Evolutionary conservation across 2,888 invertebrate genomes (phyloP), one percentile per base, ranked within the genome.

Genomic region (Orthosia incerta): DNA sequence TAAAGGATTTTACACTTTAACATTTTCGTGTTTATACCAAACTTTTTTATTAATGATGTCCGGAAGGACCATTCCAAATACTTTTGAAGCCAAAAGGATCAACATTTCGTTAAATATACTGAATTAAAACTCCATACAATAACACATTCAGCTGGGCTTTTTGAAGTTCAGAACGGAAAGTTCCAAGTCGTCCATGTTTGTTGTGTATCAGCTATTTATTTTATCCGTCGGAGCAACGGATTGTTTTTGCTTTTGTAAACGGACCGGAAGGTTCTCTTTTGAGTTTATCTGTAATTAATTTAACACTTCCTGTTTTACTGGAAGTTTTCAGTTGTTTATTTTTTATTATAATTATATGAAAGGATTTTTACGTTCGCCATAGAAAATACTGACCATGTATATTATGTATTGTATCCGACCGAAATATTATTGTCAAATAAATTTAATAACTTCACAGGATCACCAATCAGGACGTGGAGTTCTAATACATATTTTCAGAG

Each of bases 201-300:
- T 62, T 70, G 56, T 56, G 50, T 56, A 51, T 31, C 56, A 46
- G 46, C n/a, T 71, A 64, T 80, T 70, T 82, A 61, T 71, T 80
- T 67, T 70, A 53, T 62, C 26, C 26, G n/a, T 15, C 59, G 12
- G 51, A 72, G 51, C 46, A 62, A 18, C 15, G 26, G 13, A 70
- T 59, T 77, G 69, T 76, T 70, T 59, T 63, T 62, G 45, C 46
- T 82, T 80, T 62, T 62, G 50, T 62, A 23, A 62, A 57, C 53
- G 16, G 31, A 70, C 55, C 15, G 50, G 15, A 55, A 13, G 48
- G n/a, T 63, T 73, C 23, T 59, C 57, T 63, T 72, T 55, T 45
- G 39, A 66, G 53, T 62, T 77, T 72, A 71, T 78, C 71, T 71
- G 50, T 56, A 45, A 64, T 55, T 60, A 50, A 64, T 71, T 48